A percentile compares a stretch with the other conserved stretches of the same genome.
Conservation (phyloP, 2,797 vertebrate genomes). For the Rhynchonycteris naso region DNA sequence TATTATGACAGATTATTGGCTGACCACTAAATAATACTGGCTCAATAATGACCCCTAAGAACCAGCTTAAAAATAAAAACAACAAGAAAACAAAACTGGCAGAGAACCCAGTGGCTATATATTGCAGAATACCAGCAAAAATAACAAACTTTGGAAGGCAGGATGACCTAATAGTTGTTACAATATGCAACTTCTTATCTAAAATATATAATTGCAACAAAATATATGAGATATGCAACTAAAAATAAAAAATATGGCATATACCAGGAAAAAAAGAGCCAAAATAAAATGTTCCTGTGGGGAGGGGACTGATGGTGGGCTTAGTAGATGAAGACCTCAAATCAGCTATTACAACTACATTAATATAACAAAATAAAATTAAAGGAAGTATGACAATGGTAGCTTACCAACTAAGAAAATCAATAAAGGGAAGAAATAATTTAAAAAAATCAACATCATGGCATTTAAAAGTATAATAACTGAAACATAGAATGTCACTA, state of each 20-base stretch:
- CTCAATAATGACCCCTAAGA: neutral
- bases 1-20: neutral
- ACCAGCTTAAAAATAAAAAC: neutral
- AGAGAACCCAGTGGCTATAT: neutral
- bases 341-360: neutral
- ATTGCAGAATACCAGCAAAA: neutral
- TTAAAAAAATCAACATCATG: neutral
- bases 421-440: neutral
- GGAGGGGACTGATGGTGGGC: neutral
- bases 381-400: neutral
- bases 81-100: neutral
- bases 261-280: neutral
- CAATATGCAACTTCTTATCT: neutral
- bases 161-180: neutral
- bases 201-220: neutral
- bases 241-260: constrained; percentile 1
- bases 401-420: neutral
- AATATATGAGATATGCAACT: neutral
- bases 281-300: neutral
- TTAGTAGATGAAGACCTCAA: neutral
- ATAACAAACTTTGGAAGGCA: neutral
- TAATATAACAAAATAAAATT: constrained; percentile 9
- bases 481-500: neutral
- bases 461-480: neutral
- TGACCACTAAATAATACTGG: neutral